A percentile compares a stretch with the other conserved stretches of the same genome.
These are phyloP conservation scores for Gadopsis bispinosus DNA, from an alignment of 2,797 vertebrate genomes.

Conservation along the genomic window DNA sequence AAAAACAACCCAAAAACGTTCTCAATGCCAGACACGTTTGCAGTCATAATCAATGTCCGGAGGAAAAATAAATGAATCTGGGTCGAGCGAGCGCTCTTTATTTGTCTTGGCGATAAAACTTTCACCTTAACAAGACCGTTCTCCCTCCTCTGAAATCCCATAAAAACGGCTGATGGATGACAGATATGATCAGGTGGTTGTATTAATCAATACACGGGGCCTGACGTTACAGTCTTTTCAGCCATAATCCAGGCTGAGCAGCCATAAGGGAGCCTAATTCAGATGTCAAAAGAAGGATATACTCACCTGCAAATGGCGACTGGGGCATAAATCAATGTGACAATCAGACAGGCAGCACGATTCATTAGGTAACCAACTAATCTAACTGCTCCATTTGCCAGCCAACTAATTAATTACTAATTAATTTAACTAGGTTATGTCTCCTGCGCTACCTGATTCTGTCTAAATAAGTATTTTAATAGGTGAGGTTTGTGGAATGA, in stretches of 20 bases:
- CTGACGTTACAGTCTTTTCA: constrained; percentile 45
- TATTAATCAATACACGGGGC: constrained; percentile 48
- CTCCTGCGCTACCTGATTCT: constrained; percentile 48
- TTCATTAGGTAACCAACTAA: constrained; percentile 60
- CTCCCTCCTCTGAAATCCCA: constrained; percentile 36
- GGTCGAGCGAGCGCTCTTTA: neutral
- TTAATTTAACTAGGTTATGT: constrained; percentile 26
- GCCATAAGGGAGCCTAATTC: constrained; percentile 30
- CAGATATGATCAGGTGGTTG: constrained; percentile 37
- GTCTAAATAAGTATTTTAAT: constrained; percentile 68
- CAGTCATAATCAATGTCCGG: constrained; percentile 43
- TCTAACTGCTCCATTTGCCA: constrained; percentile 51
- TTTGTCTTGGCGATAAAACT: constrained; percentile 17
- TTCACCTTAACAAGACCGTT: constrained; percentile 39
- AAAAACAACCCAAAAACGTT: neutral
- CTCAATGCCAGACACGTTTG: constrained; percentile 19
- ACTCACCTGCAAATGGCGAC: constrained; percentile 49
- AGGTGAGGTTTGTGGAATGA: constrained; percentile 76
- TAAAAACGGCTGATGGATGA: constrained; percentile 31
- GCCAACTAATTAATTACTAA: constrained; percentile 30
- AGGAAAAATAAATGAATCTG: neutral
- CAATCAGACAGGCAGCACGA: constrained; percentile 51
- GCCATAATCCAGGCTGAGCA: constrained; percentile 32
- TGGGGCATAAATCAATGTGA: constrained; percentile 52
- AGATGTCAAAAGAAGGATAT: constrained; percentile 47